Evolutionary conservation across 2,888 invertebrate genomes (phyloP).

Genomic region (Sisyra nigra): DNA sequence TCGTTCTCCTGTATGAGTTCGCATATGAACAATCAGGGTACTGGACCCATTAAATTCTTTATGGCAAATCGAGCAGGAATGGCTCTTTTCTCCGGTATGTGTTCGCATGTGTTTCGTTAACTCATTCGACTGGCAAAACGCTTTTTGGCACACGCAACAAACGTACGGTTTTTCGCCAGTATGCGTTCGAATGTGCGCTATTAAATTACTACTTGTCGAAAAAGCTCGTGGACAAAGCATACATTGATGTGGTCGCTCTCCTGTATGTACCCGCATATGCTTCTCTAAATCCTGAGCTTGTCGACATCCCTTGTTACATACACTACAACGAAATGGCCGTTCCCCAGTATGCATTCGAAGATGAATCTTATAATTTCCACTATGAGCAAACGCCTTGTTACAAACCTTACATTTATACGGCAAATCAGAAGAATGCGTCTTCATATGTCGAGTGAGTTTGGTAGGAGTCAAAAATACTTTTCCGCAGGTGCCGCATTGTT

Average conservation of each 20-base stretch:
- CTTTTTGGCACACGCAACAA: conserved; percentile 28
- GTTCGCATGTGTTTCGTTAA: conserved; percentile 29
- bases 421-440: conserved; percentile 26
- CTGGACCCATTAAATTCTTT: conserved; percentile 29
- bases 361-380: conserved; percentile 29
- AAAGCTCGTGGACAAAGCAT: conserved; percentile 28
- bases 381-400: conserved; percentile 27
- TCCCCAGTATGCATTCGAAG: conserved; percentile 25
- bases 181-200: conserved; percentile 29
- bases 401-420: conserved; percentile 28
- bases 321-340: conserved; percentile 27
- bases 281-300: conserved; percentile 31
- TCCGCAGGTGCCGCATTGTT: conserved; percentile 24
- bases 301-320: conserved; percentile 28
- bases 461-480: conserved; percentile 24
- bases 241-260: conserved; percentile 29
- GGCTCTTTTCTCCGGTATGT: conserved; percentile 30
- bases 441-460: conserved; percentile 27
- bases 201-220: conserved; percentile 30
- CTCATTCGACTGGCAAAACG: conserved; percentile 29
- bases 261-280: conserved; percentile 30
- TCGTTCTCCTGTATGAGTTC: conserved; percentile 26
- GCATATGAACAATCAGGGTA: conserved; percentile 24
- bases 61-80: conserved; percentile 28
- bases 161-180: conserved; percentile 29